Evolutionary conservation across 2,888 invertebrate species (phyloP).

Genomic region (Brachynemurus nebulosus): DNA sequence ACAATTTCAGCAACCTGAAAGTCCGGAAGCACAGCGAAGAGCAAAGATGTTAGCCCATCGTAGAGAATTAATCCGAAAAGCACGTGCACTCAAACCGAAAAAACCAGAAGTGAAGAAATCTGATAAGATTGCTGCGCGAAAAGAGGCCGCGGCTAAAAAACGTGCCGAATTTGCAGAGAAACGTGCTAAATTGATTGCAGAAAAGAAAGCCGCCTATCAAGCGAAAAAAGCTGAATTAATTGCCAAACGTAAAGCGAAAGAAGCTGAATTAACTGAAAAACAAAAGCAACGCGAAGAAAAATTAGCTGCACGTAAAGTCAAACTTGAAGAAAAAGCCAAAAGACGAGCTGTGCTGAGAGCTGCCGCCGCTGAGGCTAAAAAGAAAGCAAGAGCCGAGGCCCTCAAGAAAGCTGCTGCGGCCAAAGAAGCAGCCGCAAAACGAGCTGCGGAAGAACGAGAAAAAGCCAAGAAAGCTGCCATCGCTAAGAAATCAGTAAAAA

Average conservation of each 20-base stretch:
- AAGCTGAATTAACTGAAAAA: slow-evolving; percentile 21
- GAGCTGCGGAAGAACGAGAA: slow-evolving; percentile 19
- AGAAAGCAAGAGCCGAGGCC: slow-evolving; percentile 14
- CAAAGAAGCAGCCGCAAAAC: slow-evolving; percentile 27
- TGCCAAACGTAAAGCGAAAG: slow-evolving; percentile 22
- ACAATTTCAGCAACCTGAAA: slow-evolving; percentile 36
- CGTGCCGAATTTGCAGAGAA: not conserved
- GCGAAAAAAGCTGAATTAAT: slow-evolving; percentile 5
- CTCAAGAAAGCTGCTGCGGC: slow-evolving; percentile 35
- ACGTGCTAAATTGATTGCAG: not conserved
- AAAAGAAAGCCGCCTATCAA: not conserved
- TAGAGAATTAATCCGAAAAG: slow-evolving; percentile 37
- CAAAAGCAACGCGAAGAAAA: slow-evolving; percentile 33
- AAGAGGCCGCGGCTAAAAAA: slow-evolving; percentile 23
- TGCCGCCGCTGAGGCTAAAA: slow-evolving; percentile 16
- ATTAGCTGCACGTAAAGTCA: slow-evolving; percentile 34
- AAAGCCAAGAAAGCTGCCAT: slow-evolving; percentile 13
- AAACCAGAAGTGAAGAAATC: slow-evolving; percentile 16
- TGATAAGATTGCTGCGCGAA: slow-evolving; percentile 24
- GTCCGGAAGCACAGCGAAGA: slow-evolving; percentile 35
- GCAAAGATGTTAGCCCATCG: slow-evolving; percentile 37
- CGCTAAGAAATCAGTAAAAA: slow-evolving; percentile 9
- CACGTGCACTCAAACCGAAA: slow-evolving; percentile 39
- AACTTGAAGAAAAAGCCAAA: slow-evolving; percentile 11
- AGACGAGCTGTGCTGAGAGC: slow-evolving; percentile 5